These are phyloP conservation scores for Scomber scombrus DNA, from an alignment of 2,113 vertebrate genomes.

Conservation along the genomic window DNA sequence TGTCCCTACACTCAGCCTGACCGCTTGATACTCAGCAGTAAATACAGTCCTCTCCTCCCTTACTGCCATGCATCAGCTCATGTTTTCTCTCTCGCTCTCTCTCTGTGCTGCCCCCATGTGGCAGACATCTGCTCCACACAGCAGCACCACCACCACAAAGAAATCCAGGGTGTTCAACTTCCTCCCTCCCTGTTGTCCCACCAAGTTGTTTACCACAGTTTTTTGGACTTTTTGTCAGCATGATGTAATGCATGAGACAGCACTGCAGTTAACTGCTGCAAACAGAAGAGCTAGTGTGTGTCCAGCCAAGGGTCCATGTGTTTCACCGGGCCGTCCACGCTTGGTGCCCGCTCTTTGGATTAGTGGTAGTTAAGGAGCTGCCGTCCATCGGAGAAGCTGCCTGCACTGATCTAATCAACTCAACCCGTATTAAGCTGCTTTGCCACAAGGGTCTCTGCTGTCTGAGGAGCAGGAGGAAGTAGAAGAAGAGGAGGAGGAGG, in stretches of 20 bases:
- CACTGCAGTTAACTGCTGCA: slow-evolving; percentile 23
- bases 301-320: slow-evolving; percentile 8
- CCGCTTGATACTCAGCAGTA: background rate
- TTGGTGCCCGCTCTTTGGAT: slow-evolving; percentile 63
- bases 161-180: slow-evolving; percentile 2
- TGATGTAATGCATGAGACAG: slow-evolving; percentile 54
- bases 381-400: slow-evolving; percentile 69
- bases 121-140: slow-evolving; percentile 19
- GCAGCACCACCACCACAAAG: slow-evolving; percentile 22
- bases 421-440: slow-evolving; percentile 79
- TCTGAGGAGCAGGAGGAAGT: slow-evolving; percentile 41
- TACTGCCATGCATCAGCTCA: background rate
- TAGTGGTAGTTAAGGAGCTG: slow-evolving; percentile 76
- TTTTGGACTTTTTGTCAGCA: background rate
- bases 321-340: slow-evolving; percentile 16
- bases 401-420: slow-evolving; percentile 83
- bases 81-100: too few relatives aligned
- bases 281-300: slow-evolving; percentile 45
- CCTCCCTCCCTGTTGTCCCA: slow-evolving; percentile 31
- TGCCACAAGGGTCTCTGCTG: slow-evolving; percentile 62
- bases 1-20: slow-evolving; percentile 44
- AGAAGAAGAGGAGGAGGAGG: slow-evolving; percentile 2
- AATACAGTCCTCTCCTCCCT: slow-evolving; percentile 9
- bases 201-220: slow-evolving; percentile 48
- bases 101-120: slow-evolving; percentile 72